These are phyloP conservation scores for Agrilus cyanescens DNA, from an alignment of 2,888 invertebrate species.

Conservation along the genomic window DNA sequence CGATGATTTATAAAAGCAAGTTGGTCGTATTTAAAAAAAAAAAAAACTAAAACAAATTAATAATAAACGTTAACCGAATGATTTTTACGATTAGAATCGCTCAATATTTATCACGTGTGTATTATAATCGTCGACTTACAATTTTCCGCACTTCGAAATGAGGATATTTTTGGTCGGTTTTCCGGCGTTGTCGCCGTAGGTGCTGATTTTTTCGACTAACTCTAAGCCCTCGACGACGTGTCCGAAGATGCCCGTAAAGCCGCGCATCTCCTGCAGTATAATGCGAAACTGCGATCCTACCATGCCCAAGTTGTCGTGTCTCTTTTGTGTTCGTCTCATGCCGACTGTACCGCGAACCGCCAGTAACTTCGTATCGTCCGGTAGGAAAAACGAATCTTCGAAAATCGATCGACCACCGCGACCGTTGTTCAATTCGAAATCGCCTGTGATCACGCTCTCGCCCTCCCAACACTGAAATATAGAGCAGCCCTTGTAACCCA, in stretches of 20 bases:
- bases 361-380: slow-evolving; percentile 66
- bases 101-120: background rate
- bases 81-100: too few species aligned
- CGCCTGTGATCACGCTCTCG: slow-evolving; percentile 70
- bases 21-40: too few species aligned
- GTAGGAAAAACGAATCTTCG: slow-evolving; percentile 67
- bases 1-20: background rate
- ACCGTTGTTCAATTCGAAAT: slow-evolving; percentile 71
- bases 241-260: slow-evolving; percentile 72
- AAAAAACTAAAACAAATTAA: too few species aligned
- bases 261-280: slow-evolving; percentile 69
- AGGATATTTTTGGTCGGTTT: slow-evolving; percentile 64
- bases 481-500: slow-evolving; percentile 67
- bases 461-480: slow-evolving; percentile 76
- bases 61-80: too few species aligned
- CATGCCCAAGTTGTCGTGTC: slow-evolving; percentile 67
- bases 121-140: slow-evolving; percentile 32
- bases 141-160: slow-evolving; percentile 64
- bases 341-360: slow-evolving; percentile 69
- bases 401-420: slow-evolving; percentile 67
- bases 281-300: slow-evolving; percentile 79
- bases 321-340: slow-evolving; percentile 69
- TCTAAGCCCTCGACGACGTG: slow-evolving; percentile 70
- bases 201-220: slow-evolving; percentile 65
- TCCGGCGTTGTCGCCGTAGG: slow-evolving; percentile 64